A percentile compares a stretch with the other conserved stretches of the same genome.
These are phyloP conservation scores for Serranus cabrilla DNA, from an alignment of 2,797 vertebrate genomes.

Conservation along the genomic window DNA sequence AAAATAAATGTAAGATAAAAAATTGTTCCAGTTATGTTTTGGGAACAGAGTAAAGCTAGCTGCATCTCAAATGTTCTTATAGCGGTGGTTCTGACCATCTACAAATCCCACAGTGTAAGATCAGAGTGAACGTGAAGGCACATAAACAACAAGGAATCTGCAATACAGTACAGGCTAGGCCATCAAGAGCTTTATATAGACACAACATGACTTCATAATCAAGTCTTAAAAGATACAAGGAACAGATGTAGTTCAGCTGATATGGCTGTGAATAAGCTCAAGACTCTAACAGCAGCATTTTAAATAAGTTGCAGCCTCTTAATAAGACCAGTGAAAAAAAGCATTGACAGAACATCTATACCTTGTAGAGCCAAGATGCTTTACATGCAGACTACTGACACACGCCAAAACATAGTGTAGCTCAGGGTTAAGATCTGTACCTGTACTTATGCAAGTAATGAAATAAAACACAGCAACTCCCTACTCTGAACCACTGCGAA, in stretches of 20 bases:
- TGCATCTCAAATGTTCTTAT: not conserved
- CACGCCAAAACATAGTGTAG: too few relatives aligned
- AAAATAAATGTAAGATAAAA: not conserved
- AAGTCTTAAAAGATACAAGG: not conserved
- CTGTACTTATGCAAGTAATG: too few relatives aligned
- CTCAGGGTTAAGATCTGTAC: too few relatives aligned
- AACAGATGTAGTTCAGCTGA: not conserved
- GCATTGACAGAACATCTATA: too few relatives aligned
- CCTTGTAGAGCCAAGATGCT: too few relatives aligned
- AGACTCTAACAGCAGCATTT: too few relatives aligned
- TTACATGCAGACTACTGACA: too few relatives aligned
- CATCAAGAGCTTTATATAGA: not conserved
- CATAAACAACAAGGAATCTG: conserved; percentile 5
- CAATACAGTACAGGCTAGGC: not conserved
- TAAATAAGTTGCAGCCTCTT: too few relatives aligned
- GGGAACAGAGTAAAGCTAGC: not conserved
- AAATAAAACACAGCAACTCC: too few relatives aligned
- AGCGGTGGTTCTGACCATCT: not conserved
- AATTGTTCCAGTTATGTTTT: not conserved
- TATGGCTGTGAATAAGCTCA: not conserved
- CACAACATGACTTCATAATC: not conserved
- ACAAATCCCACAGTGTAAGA: conserved; percentile 2
- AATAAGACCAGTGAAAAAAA: too few relatives aligned
- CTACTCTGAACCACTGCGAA: too few relatives aligned
- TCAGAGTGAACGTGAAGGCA: not conserved